Conservation (phyloP, 1,140 invertebrate genomes). For the Coenobita brevimanus region DNA sequence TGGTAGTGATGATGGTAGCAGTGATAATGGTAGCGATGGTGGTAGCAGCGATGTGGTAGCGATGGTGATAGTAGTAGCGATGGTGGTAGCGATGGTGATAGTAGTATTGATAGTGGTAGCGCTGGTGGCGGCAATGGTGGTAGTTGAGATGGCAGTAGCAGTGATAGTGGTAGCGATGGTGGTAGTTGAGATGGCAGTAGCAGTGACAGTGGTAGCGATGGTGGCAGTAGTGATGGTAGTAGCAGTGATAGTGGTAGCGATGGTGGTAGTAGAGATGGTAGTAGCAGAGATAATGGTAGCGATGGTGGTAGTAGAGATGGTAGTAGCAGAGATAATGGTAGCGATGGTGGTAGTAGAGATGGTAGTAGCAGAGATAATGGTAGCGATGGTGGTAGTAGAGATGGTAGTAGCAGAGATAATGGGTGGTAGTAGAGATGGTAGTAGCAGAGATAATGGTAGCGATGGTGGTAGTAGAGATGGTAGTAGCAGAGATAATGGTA, state of each 20-base stretch:
- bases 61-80: background rate
- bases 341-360: too few species aligned
- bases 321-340: too few species aligned
- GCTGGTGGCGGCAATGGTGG: background rate
- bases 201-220: slow-evolving; percentile 2
- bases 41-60: too few species aligned
- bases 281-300: background rate
- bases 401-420: too few species aligned
- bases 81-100: slow-evolving; percentile 2
- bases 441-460: too few species aligned
- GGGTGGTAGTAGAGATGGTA: too few species aligned
- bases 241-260: background rate
- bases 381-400: too few species aligned
- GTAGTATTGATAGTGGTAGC: background rate
- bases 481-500: too few species aligned
- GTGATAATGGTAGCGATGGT: background rate
- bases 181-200: background rate
- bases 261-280: too few species aligned
- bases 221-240: slow-evolving; percentile 1
- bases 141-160: background rate
- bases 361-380: too few species aligned
- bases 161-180: slow-evolving; percentile 2
- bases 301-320: background rate
- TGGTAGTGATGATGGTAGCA: background rate
- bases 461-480: too few species aligned